Base-by-base conservation (phyloP, 2,113 vertebrate species). In the Rhizomys pruinosus region DNA sequence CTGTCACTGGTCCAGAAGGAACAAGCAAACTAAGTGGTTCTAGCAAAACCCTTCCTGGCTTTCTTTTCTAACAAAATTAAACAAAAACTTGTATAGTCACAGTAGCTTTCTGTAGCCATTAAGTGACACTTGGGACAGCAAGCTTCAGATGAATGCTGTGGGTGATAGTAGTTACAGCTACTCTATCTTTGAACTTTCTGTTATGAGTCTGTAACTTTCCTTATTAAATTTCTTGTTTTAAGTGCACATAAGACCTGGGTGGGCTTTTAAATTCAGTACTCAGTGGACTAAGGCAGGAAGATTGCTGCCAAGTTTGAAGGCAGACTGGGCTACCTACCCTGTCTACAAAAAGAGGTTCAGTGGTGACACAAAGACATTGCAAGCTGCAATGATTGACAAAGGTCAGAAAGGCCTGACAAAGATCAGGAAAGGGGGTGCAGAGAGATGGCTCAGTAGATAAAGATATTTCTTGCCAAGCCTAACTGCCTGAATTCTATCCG, bases 171-270 rank as follows among this genome's bases (percentile, higher is more conserved):
- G 61, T 52, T 73, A 7, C 44, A 12, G 61, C 77, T 84, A 76
- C n/a, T 15, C 42, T 90, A 73, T 57, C 29, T 27, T 92, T 90
- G 63, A 15, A 78, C 42, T 92, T 93, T 66, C 63, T 94, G n/a
- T 72, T 87, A 72, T 73, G n/a, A 90, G 63, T 93, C 81, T 80
- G 77, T 90, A 84, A 79, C 25, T 77, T 92, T 68, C 25, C 39
- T 44, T 52, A 57, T 78, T 82, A 86, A 44, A 52, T 63, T 87
- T 71, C 84, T 61, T 57, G 25, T 32, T 85, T 55, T 55, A 69
- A 86, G 66, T 72, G 23, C 34, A n/a, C 64, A 84, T 69, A 69
- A 68, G 20, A 68, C 34, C 20, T 64, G 32, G 52, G 10, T 59
- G 77, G 20, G 32, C n/a, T 84, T 69, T 34, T 37, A 52, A 37